Percentiles rank a stretch among this genome's conserved stretches.
Evolutionary conservation across 1,140 invertebrate genomes (phyloP).

Genomic region (Riptortus pedestris): DNA sequence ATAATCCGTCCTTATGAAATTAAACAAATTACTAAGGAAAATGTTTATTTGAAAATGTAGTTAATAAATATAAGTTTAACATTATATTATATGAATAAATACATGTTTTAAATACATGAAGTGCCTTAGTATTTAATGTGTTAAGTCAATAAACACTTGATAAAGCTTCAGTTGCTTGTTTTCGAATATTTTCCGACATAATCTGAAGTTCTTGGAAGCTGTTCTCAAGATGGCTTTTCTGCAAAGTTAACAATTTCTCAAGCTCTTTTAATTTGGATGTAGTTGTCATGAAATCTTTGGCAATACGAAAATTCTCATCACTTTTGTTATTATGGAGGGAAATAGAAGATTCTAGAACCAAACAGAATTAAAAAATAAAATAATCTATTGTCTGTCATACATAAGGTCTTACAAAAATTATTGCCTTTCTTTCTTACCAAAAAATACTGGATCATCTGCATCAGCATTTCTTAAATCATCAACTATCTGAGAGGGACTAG

Average conservation of each 20-base stretch:
- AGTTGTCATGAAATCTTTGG: constrained; percentile 32
- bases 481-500: constrained; percentile 27
- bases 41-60: not conserved
- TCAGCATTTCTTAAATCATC: constrained; percentile 28
- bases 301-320: constrained; percentile 21
- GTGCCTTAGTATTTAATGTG: not conserved
- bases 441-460: constrained; percentile 29
- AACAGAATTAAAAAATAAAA: constrained; percentile 2
- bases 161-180: constrained; percentile 37
- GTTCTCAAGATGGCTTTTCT: constrained; percentile 31
- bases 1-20: constrained; percentile 3
- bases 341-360: constrained; percentile 12
- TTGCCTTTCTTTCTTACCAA: constrained; percentile 9
- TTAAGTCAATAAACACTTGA: constrained; percentile 19
- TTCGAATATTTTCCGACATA: constrained; percentile 36
- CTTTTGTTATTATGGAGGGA: not conserved
- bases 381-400: too few relatives aligned
- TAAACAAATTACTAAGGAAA: not conserved
- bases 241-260: constrained; percentile 31
- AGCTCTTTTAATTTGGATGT: constrained; percentile 35
- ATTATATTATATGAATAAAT: not conserved
- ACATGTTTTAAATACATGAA: not conserved
- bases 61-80: not conserved
- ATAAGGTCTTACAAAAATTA: not conserved
- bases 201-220: constrained; percentile 34